Conservation (phyloP, 2,797 vertebrate species). For the Ctenosaura bakeri region DNA sequence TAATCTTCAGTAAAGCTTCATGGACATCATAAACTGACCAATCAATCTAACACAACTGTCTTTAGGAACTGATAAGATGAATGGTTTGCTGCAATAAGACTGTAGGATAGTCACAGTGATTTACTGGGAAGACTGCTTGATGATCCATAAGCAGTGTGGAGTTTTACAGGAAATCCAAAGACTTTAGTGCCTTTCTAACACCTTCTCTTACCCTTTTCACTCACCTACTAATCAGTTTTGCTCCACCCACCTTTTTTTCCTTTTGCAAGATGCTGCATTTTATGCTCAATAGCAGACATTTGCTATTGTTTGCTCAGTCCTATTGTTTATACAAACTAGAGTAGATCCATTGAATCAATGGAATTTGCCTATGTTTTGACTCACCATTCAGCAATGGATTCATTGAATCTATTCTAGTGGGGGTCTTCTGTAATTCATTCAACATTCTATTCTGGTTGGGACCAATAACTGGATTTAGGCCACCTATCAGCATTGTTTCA, state of each 20-base stretch:
- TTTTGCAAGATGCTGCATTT: neutral
- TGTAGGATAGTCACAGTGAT: neutral
- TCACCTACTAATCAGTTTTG: neutral
- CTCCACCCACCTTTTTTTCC: neutral
- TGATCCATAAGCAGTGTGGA: neutral
- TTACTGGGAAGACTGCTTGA: constrained; percentile 5
- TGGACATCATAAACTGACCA: constrained; percentile 25
- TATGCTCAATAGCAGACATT: neutral
- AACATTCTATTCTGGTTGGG: no score
- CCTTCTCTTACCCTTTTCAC: constrained; percentile 11
- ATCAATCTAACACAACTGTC: constrained; percentile 21
- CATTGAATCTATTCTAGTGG: no score
- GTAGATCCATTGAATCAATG: no score
- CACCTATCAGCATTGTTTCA: neutral
- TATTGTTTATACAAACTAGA: no score
- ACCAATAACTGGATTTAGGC: no score
- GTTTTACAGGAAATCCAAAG: constrained; percentile 7
- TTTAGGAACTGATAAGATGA: constrained; percentile 12
- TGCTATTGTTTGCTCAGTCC: no score
- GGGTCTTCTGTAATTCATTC: no score
- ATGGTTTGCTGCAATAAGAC: neutral
- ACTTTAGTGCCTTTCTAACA: neutral
- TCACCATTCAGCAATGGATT: no score
- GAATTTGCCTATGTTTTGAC: no score
- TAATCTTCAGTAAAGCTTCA: constrained; percentile 28